A percentile compares a stretch with the other conserved stretches of the same genome.
phyloP scores from a whole-genome alignment of 2,797 vertebrate genomes.

The Pangasius djambal region DNA sequence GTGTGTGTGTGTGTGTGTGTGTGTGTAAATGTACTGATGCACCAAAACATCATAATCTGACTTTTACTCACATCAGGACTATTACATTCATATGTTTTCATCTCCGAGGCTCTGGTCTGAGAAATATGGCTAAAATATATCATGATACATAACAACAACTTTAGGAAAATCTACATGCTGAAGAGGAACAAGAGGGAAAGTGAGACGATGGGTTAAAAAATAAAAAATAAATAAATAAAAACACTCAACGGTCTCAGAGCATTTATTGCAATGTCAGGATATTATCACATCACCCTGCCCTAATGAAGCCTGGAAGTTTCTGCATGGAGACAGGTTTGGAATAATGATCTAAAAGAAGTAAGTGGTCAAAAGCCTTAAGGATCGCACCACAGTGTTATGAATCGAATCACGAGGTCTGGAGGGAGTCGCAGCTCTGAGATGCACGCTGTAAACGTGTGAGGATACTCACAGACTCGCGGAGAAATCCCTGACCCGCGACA shows the following conservation, averaged over 20 bases:
- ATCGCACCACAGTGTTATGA: not conserved
- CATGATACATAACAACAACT: not conserved
- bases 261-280: not conserved
- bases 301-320: not conserved
- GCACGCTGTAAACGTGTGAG: too few relatives aligned
- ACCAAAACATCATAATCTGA: not conserved
- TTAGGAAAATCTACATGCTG: too few relatives aligned
- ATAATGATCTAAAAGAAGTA: not conserved
- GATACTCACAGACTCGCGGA: constrained; percentile 91
- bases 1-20: too few relatives aligned
- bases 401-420: not conserved
- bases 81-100: not conserved
- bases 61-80: not conserved
- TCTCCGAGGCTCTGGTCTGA: not conserved
- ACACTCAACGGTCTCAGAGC: not conserved
- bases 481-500: constrained; percentile 95
- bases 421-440: not conserved
- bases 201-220: not conserved
- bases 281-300: not conserved
- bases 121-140: not conserved
- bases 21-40: too few relatives aligned
- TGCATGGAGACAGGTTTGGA: not conserved
- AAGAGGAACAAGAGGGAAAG: not conserved
- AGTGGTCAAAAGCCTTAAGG: not conserved
- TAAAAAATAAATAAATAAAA: not conserved